These are phyloP conservation scores for Dufourea novaeangliae DNA, from an alignment of 1,140 invertebrate genomes.

Conservation along the genomic window DNA sequence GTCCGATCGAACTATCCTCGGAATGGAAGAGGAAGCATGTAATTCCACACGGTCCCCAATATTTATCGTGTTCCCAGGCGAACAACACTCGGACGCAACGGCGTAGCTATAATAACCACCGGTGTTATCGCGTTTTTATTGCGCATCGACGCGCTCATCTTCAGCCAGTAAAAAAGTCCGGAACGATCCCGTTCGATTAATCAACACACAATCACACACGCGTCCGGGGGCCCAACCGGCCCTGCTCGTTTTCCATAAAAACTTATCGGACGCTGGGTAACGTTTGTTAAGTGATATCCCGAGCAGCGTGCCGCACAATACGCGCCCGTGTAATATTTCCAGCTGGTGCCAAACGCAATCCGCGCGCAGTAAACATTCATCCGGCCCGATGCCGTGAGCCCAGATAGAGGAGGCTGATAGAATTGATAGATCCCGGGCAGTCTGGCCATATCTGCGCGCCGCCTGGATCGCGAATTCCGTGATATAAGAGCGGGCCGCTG, in stretches of 20 bases:
- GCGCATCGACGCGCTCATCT: constrained; percentile 45
- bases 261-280: constrained; percentile 32
- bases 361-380: constrained; percentile 65
- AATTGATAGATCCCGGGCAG: constrained; percentile 66
- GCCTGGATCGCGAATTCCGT: constrained; percentile 62
- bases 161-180: constrained; percentile 46
- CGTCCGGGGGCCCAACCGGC: too few species aligned
- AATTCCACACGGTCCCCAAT: too few species aligned
- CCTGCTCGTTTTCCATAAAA: constrained; percentile 46
- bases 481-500: constrained; percentile 70
- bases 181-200: constrained; percentile 45
- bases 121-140: constrained; percentile 49
- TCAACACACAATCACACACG: constrained; percentile 43
- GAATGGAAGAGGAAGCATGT: too few species aligned
- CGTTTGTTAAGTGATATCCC: constrained; percentile 60
- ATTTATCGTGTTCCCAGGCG: neutral
- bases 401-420: constrained; percentile 52
- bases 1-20: too few species aligned
- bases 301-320: constrained; percentile 39
- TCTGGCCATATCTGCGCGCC: constrained; percentile 27
- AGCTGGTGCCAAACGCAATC: constrained; percentile 59
- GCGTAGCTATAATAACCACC: too few species aligned
- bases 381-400: constrained; percentile 34
- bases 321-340: constrained; percentile 59
- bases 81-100: constrained; percentile 39